Conservation (phyloP, 1,140 invertebrate genomes). For the Maniola jurtina region DNA sequence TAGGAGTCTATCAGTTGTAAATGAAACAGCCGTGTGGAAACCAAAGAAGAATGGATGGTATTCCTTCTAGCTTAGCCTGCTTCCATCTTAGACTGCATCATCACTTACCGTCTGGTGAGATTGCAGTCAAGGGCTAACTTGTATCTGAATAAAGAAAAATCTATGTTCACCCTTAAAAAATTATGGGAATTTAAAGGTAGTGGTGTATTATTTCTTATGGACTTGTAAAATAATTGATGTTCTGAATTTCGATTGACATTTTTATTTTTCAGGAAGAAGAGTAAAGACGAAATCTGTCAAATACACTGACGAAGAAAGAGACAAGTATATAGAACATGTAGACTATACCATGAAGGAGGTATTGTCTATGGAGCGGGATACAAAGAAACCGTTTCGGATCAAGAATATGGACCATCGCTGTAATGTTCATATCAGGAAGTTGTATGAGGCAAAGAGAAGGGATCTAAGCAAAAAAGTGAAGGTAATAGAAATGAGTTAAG, state of each 20-base stretch:
- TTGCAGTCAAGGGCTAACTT: too few relatives aligned
- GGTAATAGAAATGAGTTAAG: neutral
- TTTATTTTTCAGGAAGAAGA: constrained; percentile 1
- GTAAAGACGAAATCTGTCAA: neutral
- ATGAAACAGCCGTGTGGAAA: too few relatives aligned
- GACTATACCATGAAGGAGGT: neutral
- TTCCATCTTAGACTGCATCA: too few relatives aligned
- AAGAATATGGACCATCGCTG: constrained; percentile 11
- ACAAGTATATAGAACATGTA: constrained; percentile 3
- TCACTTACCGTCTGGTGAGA: too few relatives aligned
- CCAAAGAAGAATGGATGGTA: too few relatives aligned
- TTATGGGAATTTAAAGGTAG: too few relatives aligned
- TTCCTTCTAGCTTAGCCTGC: too few relatives aligned
- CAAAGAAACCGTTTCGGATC: neutral
- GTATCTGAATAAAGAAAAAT: too few relatives aligned
- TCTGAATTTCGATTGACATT: neutral
- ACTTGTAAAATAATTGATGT: too few relatives aligned
- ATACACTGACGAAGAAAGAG: constrained; percentile 1
- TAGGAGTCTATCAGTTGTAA: too few relatives aligned
- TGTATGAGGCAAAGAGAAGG: neutral
- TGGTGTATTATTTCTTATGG: too few relatives aligned
- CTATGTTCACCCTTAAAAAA: too few relatives aligned
- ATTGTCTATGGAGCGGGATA: neutral
- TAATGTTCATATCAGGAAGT: neutral
- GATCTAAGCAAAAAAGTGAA: neutral